Percentiles rank a stretch among this genome's conserved stretches.
These are phyloP conservation scores for Tigriopus californicus DNA, from an alignment of 2,888 invertebrate species.

Conservation along the genomic window DNA sequence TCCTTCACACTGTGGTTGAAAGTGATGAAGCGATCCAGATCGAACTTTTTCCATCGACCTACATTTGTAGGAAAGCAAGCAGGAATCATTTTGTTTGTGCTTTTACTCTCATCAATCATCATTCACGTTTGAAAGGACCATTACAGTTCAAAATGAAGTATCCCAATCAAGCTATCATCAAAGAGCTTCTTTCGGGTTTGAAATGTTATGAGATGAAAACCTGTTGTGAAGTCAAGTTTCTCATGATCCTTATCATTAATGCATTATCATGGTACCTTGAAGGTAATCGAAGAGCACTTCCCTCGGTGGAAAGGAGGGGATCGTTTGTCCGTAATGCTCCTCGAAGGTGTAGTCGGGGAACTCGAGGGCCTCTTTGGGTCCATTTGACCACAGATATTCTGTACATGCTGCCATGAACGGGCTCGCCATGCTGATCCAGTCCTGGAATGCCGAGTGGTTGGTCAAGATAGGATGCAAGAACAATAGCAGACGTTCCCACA, in stretches of 20 bases:
- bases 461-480: neutral
- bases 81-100: too few species aligned
- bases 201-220: neutral
- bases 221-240: neutral
- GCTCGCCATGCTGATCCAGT: constrained; percentile 27
- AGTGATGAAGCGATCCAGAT: constrained; percentile 1
- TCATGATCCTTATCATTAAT: neutral
- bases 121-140: too few species aligned
- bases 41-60: constrained; percentile 17
- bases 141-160: too few species aligned
- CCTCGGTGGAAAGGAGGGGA: constrained; percentile 16
- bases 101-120: too few species aligned
- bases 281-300: constrained; percentile 16
- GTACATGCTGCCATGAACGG: constrained; percentile 16
- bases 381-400: constrained; percentile 16
- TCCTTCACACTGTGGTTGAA: constrained; percentile 22
- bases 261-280: constrained; percentile 12
- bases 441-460: constrained; percentile 17
- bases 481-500: neutral
- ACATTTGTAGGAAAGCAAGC: neutral
- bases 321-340: constrained; percentile 17
- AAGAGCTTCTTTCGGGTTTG: neutral
- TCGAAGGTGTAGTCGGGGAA: constrained; percentile 26
- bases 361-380: constrained; percentile 26
- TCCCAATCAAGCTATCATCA: too few species aligned